Conservation (phyloP, 1,140 invertebrate genomes). For the Muscidifurax raptorellus region DNA sequence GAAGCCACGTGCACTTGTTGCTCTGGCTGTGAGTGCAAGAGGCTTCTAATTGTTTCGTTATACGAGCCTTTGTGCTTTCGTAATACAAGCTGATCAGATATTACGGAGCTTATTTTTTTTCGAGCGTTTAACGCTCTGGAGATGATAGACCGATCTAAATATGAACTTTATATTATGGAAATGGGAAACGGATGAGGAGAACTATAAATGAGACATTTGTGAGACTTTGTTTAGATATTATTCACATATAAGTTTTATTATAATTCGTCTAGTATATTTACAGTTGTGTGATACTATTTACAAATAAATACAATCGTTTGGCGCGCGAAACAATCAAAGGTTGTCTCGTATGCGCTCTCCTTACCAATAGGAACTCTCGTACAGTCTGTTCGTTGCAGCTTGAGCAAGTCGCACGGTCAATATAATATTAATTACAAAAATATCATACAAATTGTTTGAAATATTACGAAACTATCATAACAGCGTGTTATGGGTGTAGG, state of each 20-base stretch:
- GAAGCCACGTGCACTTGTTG: background rate
- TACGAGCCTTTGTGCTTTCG: background rate
- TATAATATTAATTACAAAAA: conserved; percentile 53
- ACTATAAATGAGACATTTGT: background rate
- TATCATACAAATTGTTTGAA: conserved; percentile 48
- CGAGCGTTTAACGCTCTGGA: no score
- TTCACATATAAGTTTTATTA: conserved; percentile 44
- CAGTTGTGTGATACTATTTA: conserved; percentile 66
- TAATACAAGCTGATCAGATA: background rate
- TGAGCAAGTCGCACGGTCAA: conserved; percentile 63
- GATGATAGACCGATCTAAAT: no score
- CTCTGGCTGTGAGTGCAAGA: background rate
- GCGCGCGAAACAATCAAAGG: conserved; percentile 26
- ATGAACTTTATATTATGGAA: background rate
- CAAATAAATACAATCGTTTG: conserved; percentile 72
- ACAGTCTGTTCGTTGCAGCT: conserved; percentile 73
- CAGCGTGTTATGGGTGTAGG: background rate
- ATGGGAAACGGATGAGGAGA: background rate
- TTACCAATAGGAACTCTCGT: conserved; percentile 72
- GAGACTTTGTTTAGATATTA: background rate
- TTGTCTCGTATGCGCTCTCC: conserved; percentile 49
- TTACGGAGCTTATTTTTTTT: no score
- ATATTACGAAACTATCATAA: conserved; percentile 24
- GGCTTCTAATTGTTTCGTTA: conserved; percentile 10
- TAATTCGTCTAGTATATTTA: conserved; percentile 60